phyloP scores from a whole-genome alignment of 2,888 invertebrate genomes.

The Metacarcinus magister region DNA sequence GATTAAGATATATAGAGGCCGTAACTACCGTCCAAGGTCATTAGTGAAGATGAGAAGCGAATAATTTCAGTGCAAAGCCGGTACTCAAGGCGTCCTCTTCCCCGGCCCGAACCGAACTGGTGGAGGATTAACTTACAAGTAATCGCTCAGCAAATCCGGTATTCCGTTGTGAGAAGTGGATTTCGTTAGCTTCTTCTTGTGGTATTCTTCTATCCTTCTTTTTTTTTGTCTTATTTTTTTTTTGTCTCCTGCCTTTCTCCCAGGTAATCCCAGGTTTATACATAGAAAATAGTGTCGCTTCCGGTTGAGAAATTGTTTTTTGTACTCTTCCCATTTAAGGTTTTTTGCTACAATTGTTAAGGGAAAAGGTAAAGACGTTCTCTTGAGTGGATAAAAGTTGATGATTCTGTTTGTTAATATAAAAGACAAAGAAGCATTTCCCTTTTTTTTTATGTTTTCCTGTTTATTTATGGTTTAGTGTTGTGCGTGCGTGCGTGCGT shows the following conservation, averaged over 20 bases:
- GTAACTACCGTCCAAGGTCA: not conserved
- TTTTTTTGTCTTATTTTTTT: not conserved
- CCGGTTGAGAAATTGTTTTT: not conserved
- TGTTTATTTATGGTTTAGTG: not conserved
- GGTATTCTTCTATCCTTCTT: not conserved
- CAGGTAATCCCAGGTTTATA: not conserved
- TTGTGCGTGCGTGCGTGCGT: not conserved
- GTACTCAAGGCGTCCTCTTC: not conserved
- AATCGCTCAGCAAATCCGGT: constrained; percentile 6
- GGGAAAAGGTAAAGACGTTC: not conserved
- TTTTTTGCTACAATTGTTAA: not conserved
- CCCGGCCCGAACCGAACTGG: not conserved
- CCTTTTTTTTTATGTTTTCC: not conserved
- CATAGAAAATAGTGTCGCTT: not conserved
- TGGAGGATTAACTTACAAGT: not conserved
- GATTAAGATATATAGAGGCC: constrained; percentile 14
- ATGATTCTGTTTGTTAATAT: not conserved
- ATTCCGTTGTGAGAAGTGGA: not conserved
- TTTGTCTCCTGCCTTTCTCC: not conserved
- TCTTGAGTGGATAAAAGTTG: not conserved
- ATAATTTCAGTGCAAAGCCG: constrained; percentile 12
- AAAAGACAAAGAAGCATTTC: not conserved
- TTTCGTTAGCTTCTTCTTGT: not conserved
- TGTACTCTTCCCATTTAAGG: not conserved
- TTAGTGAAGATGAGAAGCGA: constrained; percentile 21